These are phyloP conservation scores for Passerina amoena DNA, from an alignment of 2,113 vertebrate genomes.

Conservation along the genomic window DNA sequence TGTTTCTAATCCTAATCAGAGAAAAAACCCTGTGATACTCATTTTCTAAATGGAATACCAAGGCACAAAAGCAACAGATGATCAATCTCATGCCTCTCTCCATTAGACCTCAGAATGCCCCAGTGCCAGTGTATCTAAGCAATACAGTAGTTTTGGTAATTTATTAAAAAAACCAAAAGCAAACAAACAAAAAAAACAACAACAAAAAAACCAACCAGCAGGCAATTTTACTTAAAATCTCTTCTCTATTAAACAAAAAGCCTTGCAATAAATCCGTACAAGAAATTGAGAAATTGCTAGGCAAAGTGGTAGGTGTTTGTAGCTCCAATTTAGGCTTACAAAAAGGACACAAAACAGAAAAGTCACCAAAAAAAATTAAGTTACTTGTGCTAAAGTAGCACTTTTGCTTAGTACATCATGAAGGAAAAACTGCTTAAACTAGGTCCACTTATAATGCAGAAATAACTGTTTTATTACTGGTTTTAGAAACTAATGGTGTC, in stretches of 20 bases:
- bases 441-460: neutral
- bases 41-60: neutral
- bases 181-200: no score
- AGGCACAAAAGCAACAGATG: neutral
- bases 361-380: neutral
- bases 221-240: neutral
- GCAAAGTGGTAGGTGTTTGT: neutral
- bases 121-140: neutral
- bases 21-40: fast-evolving
- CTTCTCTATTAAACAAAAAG: neutral
- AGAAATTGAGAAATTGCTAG: neutral
- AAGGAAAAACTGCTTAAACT: neutral
- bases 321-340: neutral
- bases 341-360: neutral
- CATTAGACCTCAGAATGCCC: neutral
- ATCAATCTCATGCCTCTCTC: neutral
- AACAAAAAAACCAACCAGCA: fast-evolving
- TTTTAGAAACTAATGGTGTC: neutral
- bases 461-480: neutral
- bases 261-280: neutral
- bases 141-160: neutral
- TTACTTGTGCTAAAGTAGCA: neutral
- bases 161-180: neutral
- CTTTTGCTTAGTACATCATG: neutral
- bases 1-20: neutral